Evolutionary conservation across 1,140 invertebrate species (phyloP).

Genomic region (Calosoma granatense): DNA sequence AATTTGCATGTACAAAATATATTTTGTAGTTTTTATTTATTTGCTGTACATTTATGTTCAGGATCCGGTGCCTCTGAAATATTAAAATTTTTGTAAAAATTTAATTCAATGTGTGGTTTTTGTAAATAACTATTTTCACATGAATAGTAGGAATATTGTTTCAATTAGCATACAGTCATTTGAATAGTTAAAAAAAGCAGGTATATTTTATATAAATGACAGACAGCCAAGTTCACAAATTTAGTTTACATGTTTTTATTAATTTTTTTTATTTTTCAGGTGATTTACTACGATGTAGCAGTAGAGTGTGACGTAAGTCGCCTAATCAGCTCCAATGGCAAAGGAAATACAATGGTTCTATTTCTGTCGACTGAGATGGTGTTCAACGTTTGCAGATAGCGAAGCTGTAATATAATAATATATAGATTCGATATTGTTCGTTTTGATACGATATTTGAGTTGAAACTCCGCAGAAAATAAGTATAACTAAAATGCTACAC

Average conservation of each 20-base stretch:
- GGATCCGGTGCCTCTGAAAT: too few relatives aligned
- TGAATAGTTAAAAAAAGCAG: not conserved
- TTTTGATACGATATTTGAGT: too few relatives aligned
- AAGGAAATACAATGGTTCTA: conserved; percentile 83
- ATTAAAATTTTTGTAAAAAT: too few relatives aligned
- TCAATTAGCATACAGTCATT: not conserved
- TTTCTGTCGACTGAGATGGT: conserved; percentile 88
- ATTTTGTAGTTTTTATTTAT: too few relatives aligned
- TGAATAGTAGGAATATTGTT: too few relatives aligned
- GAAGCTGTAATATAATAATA: too few relatives aligned
- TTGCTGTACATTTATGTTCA: too few relatives aligned
- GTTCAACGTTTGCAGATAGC: conserved; percentile 60
- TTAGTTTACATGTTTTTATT: not conserved
- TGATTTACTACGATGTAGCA: not conserved
- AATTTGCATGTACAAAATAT: too few relatives aligned
- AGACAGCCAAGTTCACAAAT: not conserved
- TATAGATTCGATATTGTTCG: too few relatives aligned
- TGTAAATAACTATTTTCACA: too few relatives aligned
- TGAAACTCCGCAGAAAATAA: too few relatives aligned
- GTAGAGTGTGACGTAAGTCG: not conserved
- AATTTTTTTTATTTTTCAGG: not conserved
- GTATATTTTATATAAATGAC: not conserved
- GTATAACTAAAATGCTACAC: not conserved
- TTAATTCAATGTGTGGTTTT: too few relatives aligned
- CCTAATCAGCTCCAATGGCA: conserved; percentile 59